Base-by-base conservation (phyloP, 2,113 vertebrate species). In the Pycnonotus jocosus region DNA sequence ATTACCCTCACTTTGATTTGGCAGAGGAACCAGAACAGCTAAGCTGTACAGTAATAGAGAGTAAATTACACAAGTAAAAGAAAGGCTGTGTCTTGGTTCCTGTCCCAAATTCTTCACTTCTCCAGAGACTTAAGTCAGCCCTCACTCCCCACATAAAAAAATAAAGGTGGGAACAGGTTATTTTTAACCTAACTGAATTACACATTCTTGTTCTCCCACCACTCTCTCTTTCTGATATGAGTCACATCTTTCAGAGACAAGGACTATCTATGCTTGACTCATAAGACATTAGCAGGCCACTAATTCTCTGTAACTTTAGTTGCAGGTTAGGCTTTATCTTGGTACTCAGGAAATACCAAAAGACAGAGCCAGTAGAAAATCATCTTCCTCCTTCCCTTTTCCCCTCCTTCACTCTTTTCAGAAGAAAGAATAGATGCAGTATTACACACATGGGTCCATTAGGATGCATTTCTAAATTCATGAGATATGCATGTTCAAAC, bases 181-280 rank as follows among this genome's bases (percentile, higher is more conserved):
- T 94, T 94, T 96, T 91, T 88, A 95, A 50, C 57, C 68, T 16
- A 30, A 72, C 10, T 72, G 45, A 71, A 90, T 91, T 76, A 94
- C 80, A 91, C 69, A 92, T 96, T 48, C 80, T 81, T 88, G 33
- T 60, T 96, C 90, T 86, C 88, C 82, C 79, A 93, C 72, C 69
- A 90, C 83, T 84, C 71, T 84, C 86, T 93, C 58, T 31, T 86
- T 77, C 69, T 74, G 88, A 83, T 69, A 79, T 87, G 95, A 95
- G 89, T 96, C 94, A 93, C 83, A 74, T 72, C 86, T 93, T 76
- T 22, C 68, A 84, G 53, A 93, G 72, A 86, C 37, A 88, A 58
- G 60, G 74, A 86, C 86, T 84, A 38, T 30, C 82, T 76, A 81
- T 24, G 77, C 56, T 92, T 92, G 91, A 56, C 80, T 91, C 37